These are phyloP conservation scores for Drosophila anomelani DNA, from an alignment of 2,888 invertebrate genomes.

Conservation along the genomic window DNA sequence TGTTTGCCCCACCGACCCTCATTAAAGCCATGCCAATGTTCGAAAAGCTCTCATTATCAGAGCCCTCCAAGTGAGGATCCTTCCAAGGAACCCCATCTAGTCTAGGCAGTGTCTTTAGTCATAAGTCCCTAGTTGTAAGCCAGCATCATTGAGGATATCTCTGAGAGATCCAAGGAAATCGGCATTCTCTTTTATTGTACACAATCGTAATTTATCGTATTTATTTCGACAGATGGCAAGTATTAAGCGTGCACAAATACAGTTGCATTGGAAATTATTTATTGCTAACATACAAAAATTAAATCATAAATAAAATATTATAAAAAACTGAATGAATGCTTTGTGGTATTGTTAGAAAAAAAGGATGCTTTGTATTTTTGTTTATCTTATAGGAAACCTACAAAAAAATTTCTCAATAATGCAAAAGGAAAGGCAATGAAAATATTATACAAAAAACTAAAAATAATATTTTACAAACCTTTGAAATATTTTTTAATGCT, in stretches of 20 bases:
- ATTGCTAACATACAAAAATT: conserved; percentile 45
- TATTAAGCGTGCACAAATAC: conserved; percentile 29
- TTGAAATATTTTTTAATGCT: neutral
- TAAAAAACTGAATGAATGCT: neutral
- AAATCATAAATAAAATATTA: conserved; percentile 26
- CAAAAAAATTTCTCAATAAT: too few species aligned
- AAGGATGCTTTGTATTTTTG: neutral
- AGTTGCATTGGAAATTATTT: conserved; percentile 53
- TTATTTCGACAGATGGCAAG: conserved; percentile 32
- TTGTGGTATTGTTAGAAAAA: neutral
- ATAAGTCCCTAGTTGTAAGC: conserved; percentile 55
- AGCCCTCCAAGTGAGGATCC: conserved; percentile 40
- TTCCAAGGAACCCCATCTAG: neutral
- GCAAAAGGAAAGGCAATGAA: neutral
- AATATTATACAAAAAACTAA: neutral
- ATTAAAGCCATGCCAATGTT: conserved; percentile 68
- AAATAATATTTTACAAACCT: neutral
- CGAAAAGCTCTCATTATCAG: conserved; percentile 71
- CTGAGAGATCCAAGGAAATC: conserved; percentile 37
- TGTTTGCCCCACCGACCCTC: conserved; percentile 67
- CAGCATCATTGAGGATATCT: conserved; percentile 19
- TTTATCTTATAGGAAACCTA: neutral
- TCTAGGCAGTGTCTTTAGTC: conserved; percentile 22
- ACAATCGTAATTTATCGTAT: conserved; percentile 21
- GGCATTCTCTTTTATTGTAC: conserved; percentile 7